Conservation (phyloP, 2,113 vertebrate genomes). For the Dromaius novaehollandiae region DNA sequence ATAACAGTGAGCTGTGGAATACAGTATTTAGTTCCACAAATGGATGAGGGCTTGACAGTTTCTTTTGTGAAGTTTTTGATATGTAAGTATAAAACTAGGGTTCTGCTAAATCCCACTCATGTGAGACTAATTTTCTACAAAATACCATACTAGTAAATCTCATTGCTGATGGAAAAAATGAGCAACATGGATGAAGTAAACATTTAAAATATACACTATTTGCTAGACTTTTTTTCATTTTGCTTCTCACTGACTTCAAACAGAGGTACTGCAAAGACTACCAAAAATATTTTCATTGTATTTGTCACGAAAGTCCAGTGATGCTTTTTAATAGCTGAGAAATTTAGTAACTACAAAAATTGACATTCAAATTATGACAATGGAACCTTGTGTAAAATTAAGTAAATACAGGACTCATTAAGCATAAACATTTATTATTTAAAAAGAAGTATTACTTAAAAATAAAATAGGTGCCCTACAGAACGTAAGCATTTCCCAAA, state of each 20-base stretch:
- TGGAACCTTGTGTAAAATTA: not conserved
- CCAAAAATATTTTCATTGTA: not conserved
- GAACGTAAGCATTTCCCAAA: not conserved
- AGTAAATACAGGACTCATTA: not conserved
- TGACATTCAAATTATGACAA: not conserved
- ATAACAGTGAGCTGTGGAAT: not conserved
- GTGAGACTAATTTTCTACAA: not conserved
- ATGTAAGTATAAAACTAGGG: not conserved
- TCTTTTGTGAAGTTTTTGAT: not conserved
- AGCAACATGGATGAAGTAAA: not conserved
- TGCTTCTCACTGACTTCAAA: not conserved
- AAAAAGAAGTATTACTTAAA: not conserved
- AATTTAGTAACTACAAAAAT: not conserved
- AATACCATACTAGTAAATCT: not conserved
- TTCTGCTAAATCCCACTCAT: not conserved
- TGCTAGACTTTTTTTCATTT: not conserved
- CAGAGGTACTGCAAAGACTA: not conserved
- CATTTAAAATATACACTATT: not conserved
- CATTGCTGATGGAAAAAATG: not conserved
- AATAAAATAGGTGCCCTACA: not conserved
- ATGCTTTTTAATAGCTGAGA: not conserved
- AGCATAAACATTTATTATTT: not conserved
- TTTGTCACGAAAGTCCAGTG: not conserved
- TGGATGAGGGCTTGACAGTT: not conserved
- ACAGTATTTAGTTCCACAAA: not conserved